Base-by-base conservation (phyloP, 2,797 vertebrate genomes). In the Sebastes hopkinsi region DNA sequence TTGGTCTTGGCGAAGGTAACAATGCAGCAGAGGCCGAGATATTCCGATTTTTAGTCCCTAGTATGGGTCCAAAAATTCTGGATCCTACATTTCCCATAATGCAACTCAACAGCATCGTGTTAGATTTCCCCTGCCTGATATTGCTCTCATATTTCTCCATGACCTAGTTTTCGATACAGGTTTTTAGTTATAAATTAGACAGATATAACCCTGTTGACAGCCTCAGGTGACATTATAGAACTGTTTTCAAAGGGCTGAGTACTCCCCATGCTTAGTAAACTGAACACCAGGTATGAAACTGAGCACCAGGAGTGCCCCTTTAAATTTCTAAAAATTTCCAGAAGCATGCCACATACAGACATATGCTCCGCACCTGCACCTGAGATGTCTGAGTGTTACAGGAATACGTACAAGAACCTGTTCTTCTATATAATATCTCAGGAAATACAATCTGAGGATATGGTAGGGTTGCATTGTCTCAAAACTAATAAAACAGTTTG, bases 401-500 rank as follows among this genome's bases (percentile, higher is more conserved):
- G 25, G 38, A 86, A 88, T 46, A 74, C 67, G 25, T 18, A 60
- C 13, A 62, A 68, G 52, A 81, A 73, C 16, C 30, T 52, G 30
- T 76, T 27, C 62, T 55, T 74, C 50, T 82, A 56, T 77, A 79
- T 8, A 70, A 77, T 72, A 80, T 73, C 60, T 79, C 20, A 25
- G 25, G 34, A 73, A 86, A 77, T 72, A 79, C 68, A 56, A 75
- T 84, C 61, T 58, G 67, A 52, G 56, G 67, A 66, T 72, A 81
- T 86, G 55, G 65, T 12, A 13, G 66, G 67, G 71, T 77, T 72
- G 42, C 14, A 18, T 50, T 61, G 78, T 81, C 83, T 89, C 80
- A 84, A 83, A 91, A 86, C 86, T 91, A 90, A 93, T 92, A 93
- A 90, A 82, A 82, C 72, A 82, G 67, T 72, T 72, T 80, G 77